phyloP scores from a whole-genome alignment of 2,113 vertebrate genomes.

The Clarias magur region DNA sequence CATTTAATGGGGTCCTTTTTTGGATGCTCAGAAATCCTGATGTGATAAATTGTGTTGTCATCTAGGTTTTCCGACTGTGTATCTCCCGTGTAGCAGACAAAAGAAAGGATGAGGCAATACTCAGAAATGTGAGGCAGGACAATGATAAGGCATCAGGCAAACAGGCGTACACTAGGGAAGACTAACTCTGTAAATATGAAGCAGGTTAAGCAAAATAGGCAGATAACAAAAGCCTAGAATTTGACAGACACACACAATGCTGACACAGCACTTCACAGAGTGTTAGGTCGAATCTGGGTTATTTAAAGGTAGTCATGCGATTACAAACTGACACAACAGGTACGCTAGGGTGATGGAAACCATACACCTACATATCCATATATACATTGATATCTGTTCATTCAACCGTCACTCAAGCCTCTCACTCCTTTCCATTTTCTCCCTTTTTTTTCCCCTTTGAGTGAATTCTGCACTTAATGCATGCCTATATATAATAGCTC shows the following conservation, averaged over 20 bases:
- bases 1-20: background rate
- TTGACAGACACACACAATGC: background rate
- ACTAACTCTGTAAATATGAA: background rate
- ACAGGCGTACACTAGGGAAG: background rate
- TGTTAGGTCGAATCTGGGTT: background rate
- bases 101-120: background rate
- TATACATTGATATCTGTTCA: background rate
- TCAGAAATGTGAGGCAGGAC: background rate
- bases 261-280: background rate
- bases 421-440: conserved; percentile 18
- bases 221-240: background rate
- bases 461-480: conserved; percentile 15
- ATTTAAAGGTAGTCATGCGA: background rate
- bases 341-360: background rate
- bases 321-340: background rate
- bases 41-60: background rate
- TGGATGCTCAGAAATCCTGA: background rate
- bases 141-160: background rate
- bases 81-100: background rate
- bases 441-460: conserved; percentile 3
- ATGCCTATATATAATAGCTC: conserved; percentile 4
- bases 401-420: background rate
- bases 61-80: background rate
- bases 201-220: background rate
- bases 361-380: background rate